These are phyloP conservation scores for Myiozetetes cayanensis DNA, from an alignment of 2,113 vertebrate species.

Conservation along the genomic window DNA sequence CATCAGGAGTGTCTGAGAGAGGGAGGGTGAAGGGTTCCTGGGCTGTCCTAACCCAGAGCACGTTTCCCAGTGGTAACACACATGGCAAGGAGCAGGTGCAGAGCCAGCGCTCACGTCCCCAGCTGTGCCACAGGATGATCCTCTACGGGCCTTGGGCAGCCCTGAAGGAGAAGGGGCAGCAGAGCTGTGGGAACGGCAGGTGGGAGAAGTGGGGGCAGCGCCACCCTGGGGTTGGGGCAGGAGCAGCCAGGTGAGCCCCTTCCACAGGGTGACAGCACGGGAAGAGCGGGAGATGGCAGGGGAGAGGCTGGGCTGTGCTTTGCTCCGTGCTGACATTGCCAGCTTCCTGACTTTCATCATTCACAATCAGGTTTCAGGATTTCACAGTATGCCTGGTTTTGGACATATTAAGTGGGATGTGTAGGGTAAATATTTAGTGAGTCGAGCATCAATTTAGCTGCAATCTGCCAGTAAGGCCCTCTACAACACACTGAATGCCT, in stretches of 20 bases:
- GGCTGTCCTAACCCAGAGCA: neutral
- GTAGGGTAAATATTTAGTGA: constrained; percentile 68
- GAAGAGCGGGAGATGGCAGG: rapidly evolving
- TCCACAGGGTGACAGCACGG: neutral
- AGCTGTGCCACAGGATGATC: neutral
- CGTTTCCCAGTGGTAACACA: neutral
- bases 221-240: neutral
- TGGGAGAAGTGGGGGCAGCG: rapidly evolving
- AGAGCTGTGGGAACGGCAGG: neutral
- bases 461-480: constrained; percentile 64
- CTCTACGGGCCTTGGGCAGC: neutral
- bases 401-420: constrained; percentile 69
- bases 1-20: neutral
- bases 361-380: constrained; percentile 54
- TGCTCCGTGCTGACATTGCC: neutral
- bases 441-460: constrained; percentile 57
- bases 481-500: constrained; percentile 50
- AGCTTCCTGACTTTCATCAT: constrained; percentile 32
- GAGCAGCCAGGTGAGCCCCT: neutral
- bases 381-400: constrained; percentile 59
- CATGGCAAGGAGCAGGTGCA: neutral
- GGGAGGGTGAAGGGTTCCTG: neutral
- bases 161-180: neutral
- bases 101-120: rapidly evolving
- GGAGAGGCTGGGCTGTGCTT: neutral